These are phyloP conservation scores for Hypotaenidia philippensis DNA, from an alignment of 2,797 vertebrate genomes.

Conservation along the genomic window DNA sequence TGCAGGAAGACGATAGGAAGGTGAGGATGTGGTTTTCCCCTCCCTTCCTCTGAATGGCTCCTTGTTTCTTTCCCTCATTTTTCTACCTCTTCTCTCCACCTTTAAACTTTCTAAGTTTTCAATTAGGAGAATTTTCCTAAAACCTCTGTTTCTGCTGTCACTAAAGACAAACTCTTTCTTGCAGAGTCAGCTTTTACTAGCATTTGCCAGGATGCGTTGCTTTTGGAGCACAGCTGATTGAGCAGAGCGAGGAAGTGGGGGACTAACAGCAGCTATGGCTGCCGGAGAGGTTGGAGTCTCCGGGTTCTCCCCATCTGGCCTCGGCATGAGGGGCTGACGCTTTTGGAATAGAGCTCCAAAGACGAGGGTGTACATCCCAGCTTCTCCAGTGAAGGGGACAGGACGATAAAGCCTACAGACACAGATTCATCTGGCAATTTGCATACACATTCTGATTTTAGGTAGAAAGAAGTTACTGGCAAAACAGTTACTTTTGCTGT, in stretches of 20 bases:
- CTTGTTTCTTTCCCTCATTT: not conserved
- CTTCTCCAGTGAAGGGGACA: too few species aligned
- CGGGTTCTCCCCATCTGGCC: fast-evolving
- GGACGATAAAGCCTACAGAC: fast-evolving
- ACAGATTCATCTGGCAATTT: not conserved
- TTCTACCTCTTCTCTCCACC: not conserved
- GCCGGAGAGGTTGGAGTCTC: not conserved
- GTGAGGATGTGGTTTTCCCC: not conserved
- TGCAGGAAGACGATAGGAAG: not conserved
- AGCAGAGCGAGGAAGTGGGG: not conserved
- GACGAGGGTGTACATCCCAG: fast-evolving
- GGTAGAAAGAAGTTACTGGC: not conserved
- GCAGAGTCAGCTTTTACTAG: not conserved
- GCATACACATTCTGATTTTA: fast-evolving
- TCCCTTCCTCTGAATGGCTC: not conserved
- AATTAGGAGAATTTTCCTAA: not conserved
- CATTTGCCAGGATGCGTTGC: not conserved
- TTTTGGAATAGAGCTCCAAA: not conserved
- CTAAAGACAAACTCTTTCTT: not conserved
- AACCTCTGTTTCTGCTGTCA: not conserved
- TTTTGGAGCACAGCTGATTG: not conserved
- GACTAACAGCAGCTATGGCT: not conserved
- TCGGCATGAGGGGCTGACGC: fast-evolving
- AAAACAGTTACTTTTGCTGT: not conserved
- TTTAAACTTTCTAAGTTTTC: not conserved